phyloP scores from a whole-genome alignment of 2,888 invertebrate genomes.

The Caenorhabditis sp. region DNA sequence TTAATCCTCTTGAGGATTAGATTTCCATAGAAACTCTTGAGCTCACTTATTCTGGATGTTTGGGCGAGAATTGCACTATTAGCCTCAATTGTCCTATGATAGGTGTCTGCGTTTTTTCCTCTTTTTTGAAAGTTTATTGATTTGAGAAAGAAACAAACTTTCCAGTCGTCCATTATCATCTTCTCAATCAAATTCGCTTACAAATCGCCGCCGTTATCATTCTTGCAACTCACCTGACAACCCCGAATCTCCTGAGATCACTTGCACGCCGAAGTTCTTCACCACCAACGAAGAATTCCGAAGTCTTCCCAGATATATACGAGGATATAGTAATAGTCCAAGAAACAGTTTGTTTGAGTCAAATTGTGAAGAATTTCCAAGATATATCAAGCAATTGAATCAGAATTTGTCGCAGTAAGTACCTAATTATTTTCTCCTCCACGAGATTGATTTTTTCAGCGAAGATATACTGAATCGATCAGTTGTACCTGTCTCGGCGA shows the following conservation, averaged over 20 bases:
- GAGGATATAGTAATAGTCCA: constrained; percentile 14
- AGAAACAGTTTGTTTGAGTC: constrained; percentile 3
- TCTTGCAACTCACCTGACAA: constrained; percentile 35
- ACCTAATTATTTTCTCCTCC: too few relatives aligned
- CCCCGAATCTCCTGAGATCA: constrained; percentile 1
- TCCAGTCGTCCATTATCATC: neutral
- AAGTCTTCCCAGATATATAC: constrained; percentile 35
- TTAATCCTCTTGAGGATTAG: too few relatives aligned
- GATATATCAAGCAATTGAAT: constrained; percentile 30
- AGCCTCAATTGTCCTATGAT: too few relatives aligned
- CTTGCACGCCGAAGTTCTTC: neutral
- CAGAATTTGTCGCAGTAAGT: constrained; percentile 8
- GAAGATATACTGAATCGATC: constrained; percentile 2
- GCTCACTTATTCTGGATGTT: too few relatives aligned
- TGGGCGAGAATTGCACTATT: too few relatives aligned
- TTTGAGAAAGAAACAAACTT: neutral
- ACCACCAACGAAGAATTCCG: constrained; percentile 20
- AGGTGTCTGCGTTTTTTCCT: too few relatives aligned
- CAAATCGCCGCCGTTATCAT: constrained; percentile 33
- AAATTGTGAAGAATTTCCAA: constrained; percentile 7
- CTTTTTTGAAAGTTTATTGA: too few relatives aligned
- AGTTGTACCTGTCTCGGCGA: constrained; percentile 4
- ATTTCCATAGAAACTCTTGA: too few relatives aligned
- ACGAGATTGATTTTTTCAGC: constrained; percentile 2
- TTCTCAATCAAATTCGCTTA: neutral